Conservation (phyloP, 92 coral and sea anemone species). For the Porites evermanni region DNA sequence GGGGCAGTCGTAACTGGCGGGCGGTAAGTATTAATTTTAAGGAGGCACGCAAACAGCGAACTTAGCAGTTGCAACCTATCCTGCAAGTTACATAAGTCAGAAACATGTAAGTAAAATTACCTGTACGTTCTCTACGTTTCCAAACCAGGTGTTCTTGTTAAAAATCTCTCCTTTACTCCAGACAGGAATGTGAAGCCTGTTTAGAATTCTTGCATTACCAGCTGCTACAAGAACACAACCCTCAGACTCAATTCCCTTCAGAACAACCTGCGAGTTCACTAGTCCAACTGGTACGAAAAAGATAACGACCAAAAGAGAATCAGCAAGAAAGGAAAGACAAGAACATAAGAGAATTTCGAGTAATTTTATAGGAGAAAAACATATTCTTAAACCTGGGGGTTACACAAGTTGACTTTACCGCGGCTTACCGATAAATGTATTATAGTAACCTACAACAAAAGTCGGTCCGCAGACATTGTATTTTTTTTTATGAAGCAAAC, state of each 20-base stretch:
- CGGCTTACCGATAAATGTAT: too few relatives aligned
- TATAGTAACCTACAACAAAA: too few relatives aligned
- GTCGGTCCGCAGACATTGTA: too few relatives aligned
- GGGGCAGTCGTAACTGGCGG: too few relatives aligned
- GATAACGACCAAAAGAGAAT: background rate
- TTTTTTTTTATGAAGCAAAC: too few relatives aligned
- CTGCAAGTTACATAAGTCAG: background rate
- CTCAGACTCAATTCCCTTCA: constrained; percentile 91
- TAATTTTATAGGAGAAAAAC: too few relatives aligned
- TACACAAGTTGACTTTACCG: too few relatives aligned
- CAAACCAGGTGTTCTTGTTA: constrained; percentile 98
- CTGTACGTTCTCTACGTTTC: constrained; percentile 94
- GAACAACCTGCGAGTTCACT: constrained; percentile 95
- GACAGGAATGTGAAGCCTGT: constrained; percentile 91
- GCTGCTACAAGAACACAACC: constrained; percentile 97
- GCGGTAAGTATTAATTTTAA: too few relatives aligned
- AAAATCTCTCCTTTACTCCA: constrained; percentile 92
- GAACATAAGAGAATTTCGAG: too few relatives aligned
- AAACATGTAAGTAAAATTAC: constrained; percentile 21
- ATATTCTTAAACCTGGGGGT: too few relatives aligned
- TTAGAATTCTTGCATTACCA: constrained; percentile 86
- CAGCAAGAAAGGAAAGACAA: background rate
- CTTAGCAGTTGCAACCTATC: background rate
- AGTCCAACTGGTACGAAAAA: constrained; percentile 73
- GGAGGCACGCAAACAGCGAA: too few relatives aligned